phyloP scores from a whole-genome alignment of 2,113 vertebrate genomes.

The Eretmochelys imbricata region DNA sequence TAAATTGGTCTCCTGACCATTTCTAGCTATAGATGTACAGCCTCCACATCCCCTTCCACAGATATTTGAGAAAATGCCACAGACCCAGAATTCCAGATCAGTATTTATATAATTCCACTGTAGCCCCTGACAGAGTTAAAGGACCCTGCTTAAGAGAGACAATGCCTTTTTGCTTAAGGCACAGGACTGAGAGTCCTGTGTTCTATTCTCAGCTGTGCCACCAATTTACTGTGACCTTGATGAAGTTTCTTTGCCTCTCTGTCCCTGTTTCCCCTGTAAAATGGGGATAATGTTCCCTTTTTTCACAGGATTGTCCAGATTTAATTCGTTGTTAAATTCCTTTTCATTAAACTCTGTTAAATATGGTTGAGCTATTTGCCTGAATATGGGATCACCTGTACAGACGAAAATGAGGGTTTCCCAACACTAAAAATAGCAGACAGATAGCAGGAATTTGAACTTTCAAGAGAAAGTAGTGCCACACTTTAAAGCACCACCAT shows the following conservation, averaged over 20 bases:
- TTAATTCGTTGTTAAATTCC: neutral
- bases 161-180: neutral
- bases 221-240: neutral
- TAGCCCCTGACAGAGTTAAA: neutral
- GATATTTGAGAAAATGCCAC: neutral
- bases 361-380: neutral
- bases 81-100: neutral
- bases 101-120: neutral
- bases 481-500: neutral
- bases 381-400: neutral
- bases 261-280: neutral
- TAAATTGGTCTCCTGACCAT: neutral
- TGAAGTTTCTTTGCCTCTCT: neutral
- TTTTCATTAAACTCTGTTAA: neutral
- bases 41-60: neutral
- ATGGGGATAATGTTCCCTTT: neutral
- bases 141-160: neutral
- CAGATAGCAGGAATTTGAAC: neutral
- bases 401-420: neutral
- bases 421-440: neutral
- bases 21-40: neutral
- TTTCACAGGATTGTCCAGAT: neutral
- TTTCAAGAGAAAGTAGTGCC: neutral
- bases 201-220: neutral
- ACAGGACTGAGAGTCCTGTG: neutral